Evolutionary conservation across 1,140 invertebrate genomes (phyloP).

Genomic region (Pogonus chalceus): DNA sequence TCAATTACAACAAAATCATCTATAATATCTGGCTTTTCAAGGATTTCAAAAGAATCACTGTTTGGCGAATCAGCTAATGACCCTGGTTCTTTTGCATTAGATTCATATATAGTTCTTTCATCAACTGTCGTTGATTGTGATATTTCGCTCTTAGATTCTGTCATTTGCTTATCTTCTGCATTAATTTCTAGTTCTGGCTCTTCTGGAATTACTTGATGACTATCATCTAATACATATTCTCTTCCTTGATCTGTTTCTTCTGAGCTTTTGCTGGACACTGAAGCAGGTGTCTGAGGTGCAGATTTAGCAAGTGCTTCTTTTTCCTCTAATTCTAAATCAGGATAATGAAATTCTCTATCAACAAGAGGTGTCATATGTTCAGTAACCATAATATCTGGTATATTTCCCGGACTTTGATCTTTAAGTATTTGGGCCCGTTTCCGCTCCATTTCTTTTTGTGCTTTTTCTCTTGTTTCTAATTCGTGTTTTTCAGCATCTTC

Average conservation of each 20-base stretch:
- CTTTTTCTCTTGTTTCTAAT: slow-evolving; percentile 36
- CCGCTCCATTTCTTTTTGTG: slow-evolving; percentile 37
- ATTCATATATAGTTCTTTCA: slow-evolving; percentile 40
- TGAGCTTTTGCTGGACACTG: slow-evolving; percentile 49
- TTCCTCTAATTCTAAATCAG: slow-evolving; percentile 40
- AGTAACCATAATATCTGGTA: slow-evolving; percentile 60
- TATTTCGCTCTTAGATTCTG: slow-evolving; percentile 43
- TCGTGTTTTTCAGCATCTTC: slow-evolving; percentile 42
- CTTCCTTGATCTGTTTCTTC: slow-evolving; percentile 51
- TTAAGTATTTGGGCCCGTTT: slow-evolving; percentile 32
- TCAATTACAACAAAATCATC: slow-evolving; percentile 81
- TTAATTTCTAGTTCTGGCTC: slow-evolving; percentile 38
- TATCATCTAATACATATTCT: slow-evolving; percentile 49
- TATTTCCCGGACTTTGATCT: slow-evolving; percentile 39
- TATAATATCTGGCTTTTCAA: slow-evolving; percentile 73
- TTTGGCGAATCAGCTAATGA: slow-evolving; percentile 58
- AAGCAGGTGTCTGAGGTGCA: slow-evolving; percentile 47
- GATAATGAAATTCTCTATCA: slow-evolving; percentile 39
- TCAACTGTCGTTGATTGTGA: slow-evolving; percentile 37
- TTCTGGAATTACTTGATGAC: slow-evolving; percentile 39
- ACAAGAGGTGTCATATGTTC: slow-evolving; percentile 46
- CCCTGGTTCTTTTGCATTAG: slow-evolving; percentile 40
- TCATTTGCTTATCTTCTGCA: slow-evolving; percentile 31
- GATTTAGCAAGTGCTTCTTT: slow-evolving; percentile 30
- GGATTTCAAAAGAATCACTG: slow-evolving; percentile 81